Base-by-base conservation (phyloP, 2,797 vertebrate species). In the Clarias pachynema region DNA sequence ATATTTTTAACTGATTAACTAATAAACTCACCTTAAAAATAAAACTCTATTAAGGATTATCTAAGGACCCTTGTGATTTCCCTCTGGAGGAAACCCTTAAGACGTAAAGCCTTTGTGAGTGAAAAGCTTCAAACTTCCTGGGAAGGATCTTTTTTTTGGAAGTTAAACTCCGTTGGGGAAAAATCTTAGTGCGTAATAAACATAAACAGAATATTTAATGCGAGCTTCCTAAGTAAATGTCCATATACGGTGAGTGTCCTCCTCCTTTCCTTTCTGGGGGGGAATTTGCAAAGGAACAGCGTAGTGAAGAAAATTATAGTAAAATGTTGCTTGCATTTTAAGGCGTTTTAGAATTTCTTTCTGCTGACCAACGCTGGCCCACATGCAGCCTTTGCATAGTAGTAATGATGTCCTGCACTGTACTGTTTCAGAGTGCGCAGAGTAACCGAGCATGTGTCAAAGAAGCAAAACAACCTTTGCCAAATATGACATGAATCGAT, bases 401-500 rank as follows among this genome's bases (percentile, higher is more conserved):
- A 31, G 14, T 37, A 16, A 62, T 79, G 34, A 60, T 40, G 34
- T 79, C 18, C 59, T 59, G 18, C 37, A 60, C 37, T 59, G 29
- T 4, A 60, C 20, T 57, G 20, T 78, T 75, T 68, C 57, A 60
- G 79, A 60, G 62, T 82, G 62, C 74, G 62, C 75, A 26, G 20
- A 34, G 40, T 72, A 83, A 49, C 40, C 18, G 44, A 79, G 69
- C 22, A 73, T 82, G 69, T 80, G 74, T 85, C 81, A 53, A 16
- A 29, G 26, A 22, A 62, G 22, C 34, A 9, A 16, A 65, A 7
- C 3, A 40, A 34, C 53, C 81, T 77, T 72, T n/a, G 37, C 84
- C 81, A 86, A 86, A 65, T n/a, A 24, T n/a, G 68, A 65, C 37
- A 63, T 69, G 59, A 87, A 88, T 81, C 62, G 44, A 86, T 86